Percentiles rank a stretch among this genome's conserved stretches.
These are phyloP conservation scores for Flabesymbios commensalis DNA, from an alignment of 2,888 invertebrate genomes.

Conservation along the genomic window DNA sequence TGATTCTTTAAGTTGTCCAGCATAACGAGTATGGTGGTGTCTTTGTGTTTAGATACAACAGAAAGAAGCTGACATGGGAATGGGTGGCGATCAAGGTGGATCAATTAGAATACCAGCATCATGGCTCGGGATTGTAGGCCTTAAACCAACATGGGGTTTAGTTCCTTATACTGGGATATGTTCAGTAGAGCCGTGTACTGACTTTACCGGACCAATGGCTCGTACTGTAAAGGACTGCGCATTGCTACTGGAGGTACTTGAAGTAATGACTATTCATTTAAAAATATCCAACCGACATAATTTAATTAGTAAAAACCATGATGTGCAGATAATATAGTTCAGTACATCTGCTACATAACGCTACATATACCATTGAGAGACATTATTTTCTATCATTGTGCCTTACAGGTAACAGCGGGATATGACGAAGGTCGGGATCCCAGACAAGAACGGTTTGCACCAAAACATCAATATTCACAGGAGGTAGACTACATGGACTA, in stretches of 20 bases:
- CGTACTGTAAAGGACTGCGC: conserved; percentile 52
- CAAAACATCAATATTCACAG: no score
- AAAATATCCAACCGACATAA: no score
- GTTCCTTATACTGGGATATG: conserved; percentile 54
- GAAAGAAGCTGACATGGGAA: conserved; percentile 49
- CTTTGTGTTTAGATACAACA: conserved; percentile 46
- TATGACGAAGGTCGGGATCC: neutral
- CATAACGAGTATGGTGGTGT: no score
- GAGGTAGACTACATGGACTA: no score
- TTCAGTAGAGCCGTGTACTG: conserved; percentile 44
- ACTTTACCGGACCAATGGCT: conserved; percentile 56
- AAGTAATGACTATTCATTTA: no score
- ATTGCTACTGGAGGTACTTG: conserved; percentile 46
- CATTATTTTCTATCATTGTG: no score
- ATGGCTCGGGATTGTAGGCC: conserved; percentile 52
- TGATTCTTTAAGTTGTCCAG: no score
- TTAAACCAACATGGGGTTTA: conserved; percentile 54
- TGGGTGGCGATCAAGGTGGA: conserved; percentile 56
- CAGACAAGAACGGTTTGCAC: no score
- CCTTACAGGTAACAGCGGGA: conserved; percentile 1
- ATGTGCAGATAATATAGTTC: no score
- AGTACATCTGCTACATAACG: no score
- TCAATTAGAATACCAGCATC: conserved; percentile 52
- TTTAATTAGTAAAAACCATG: no score
- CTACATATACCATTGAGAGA: no score